Base-by-base conservation (phyloP, 2,888 invertebrate species). In the Melanostoma scalare region DNA sequence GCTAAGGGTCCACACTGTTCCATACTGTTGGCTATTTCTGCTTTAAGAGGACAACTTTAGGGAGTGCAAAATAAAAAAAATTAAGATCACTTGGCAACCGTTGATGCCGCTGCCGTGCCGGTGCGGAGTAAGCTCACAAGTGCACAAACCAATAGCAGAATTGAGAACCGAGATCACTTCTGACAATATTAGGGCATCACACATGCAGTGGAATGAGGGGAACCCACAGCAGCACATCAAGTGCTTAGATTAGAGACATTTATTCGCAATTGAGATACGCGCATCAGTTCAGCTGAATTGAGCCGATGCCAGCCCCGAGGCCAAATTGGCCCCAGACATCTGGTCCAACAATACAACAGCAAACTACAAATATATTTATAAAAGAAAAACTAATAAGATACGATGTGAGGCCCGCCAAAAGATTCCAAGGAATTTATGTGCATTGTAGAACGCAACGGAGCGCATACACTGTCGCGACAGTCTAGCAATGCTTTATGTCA, bases 301-400 rank as follows among this genome's bases (percentile, higher is more conserved):
- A 84, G 79, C 79, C 79, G 84, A 69, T 84, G 84, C 84, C 84
- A 84, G 71, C 65, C 63, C 48, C 74, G 84, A 79, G 79, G 84
- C 84, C 79, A 84, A 84, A 79, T 74, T 84, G 71, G 79, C 55
- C 84, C 74, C 84, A 84, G 84, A 84, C 84, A 84, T 84, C 84
- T 84, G 84, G 78, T 75, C 84, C 78, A 84, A 84, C 78, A 84
- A 78, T 79, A 84, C 69, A 65, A 74, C 74, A 53, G 48, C 73
- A 46, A 65, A 50, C 63, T 50, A 50, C 20, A 63, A 53, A 71
- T 71, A 56, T 40, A 68, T 42, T 38, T 48, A 31, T 5, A 48
- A 31, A 42, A 55, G 35, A 52, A 61, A 10, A n/a, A 56, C 20
- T 48, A 50, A 38, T 61, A 69, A 33, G 48, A 33, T 50, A 53